Percentiles rank a stretch among this genome's conserved stretches.
Evolutionary conservation across 2,888 invertebrate species (phyloP).

Genomic region (Penaeus monodon): DNA sequence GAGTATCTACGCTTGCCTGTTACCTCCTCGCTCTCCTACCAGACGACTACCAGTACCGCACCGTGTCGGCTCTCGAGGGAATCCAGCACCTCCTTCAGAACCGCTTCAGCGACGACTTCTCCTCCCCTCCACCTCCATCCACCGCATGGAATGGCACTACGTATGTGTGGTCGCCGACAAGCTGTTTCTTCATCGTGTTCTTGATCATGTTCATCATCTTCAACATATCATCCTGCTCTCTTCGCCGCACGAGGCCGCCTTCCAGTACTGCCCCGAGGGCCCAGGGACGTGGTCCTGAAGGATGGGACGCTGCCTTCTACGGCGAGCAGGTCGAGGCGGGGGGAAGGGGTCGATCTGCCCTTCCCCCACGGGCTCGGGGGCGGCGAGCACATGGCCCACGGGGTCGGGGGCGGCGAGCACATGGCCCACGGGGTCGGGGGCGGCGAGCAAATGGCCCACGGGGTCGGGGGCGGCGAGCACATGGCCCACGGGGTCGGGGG

Average conservation of each 20-base stretch:
- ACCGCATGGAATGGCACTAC: background rate
- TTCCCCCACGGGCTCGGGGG: too few species aligned
- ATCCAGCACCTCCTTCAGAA: background rate
- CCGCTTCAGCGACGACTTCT: too few species aligned
- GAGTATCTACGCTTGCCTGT: too few species aligned
- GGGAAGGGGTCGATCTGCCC: background rate
- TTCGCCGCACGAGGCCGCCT: background rate
- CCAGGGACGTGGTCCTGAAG: conserved; percentile 18
- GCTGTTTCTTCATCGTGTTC: conserved; percentile 4
- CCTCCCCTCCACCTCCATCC: background rate
- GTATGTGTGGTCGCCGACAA: conserved; percentile 11
- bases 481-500: too few species aligned
- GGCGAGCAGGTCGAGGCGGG: conserved; percentile 1
- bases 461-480: too few species aligned
- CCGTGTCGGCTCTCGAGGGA: conserved; percentile 7
- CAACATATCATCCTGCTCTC: background rate
- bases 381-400: too few species aligned
- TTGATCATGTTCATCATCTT: background rate
- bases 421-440: too few species aligned
- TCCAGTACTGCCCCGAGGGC: conserved; percentile 18
- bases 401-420: too few species aligned
- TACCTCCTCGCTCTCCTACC: too few species aligned
- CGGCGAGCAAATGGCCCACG: too few species aligned
- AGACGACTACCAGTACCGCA: conserved; percentile 6
- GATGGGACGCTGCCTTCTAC: conserved; percentile 11